phyloP scores from a whole-genome alignment of 1,140 invertebrate genomes.

The Eubasilissa regina region DNA sequence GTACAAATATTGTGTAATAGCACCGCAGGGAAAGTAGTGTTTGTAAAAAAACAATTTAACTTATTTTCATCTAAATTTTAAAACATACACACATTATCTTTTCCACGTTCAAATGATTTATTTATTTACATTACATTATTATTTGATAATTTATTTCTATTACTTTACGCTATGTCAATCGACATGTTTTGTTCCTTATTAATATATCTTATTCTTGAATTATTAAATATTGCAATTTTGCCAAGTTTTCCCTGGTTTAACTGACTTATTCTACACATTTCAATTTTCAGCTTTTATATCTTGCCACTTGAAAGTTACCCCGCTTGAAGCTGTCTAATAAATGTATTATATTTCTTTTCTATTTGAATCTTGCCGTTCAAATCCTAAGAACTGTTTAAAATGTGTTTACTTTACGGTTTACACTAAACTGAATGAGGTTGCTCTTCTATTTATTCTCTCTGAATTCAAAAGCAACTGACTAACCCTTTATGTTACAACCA shows the following conservation, averaged over 20 bases:
- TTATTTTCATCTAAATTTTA: conserved; percentile 11
- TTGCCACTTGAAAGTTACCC: conserved; percentile 38
- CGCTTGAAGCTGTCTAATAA: conserved; percentile 16
- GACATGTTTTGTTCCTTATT: conserved; percentile 8
- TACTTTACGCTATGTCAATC: background rate
- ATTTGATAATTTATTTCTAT: background rate
- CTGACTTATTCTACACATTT: background rate
- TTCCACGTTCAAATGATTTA: conserved; percentile 18
- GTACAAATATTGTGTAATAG: conserved; percentile 51
- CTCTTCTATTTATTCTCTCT: conserved; percentile 40
- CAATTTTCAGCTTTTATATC: conserved; percentile 1
- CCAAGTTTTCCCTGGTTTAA: background rate
- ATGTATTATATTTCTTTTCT: conserved; percentile 1
- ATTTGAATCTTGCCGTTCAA: conserved; percentile 27
- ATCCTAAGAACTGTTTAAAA: conserved; percentile 25
- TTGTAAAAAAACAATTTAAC: conserved; percentile 1
- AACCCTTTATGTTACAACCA: conserved; percentile 46
- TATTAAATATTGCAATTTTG: background rate
- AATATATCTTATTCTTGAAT: conserved; percentile 20
- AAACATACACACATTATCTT: background rate
- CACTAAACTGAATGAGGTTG: background rate
- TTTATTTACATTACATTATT: conserved; percentile 27
- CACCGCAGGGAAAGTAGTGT: conserved; percentile 40
- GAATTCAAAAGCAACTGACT: conserved; percentile 1
- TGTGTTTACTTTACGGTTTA: background rate